Percentiles rank a stretch among this genome's conserved stretches.
Evolutionary conservation across 2,113 vertebrate species (phyloP).

Genomic region (Cariama cristata): DNA sequence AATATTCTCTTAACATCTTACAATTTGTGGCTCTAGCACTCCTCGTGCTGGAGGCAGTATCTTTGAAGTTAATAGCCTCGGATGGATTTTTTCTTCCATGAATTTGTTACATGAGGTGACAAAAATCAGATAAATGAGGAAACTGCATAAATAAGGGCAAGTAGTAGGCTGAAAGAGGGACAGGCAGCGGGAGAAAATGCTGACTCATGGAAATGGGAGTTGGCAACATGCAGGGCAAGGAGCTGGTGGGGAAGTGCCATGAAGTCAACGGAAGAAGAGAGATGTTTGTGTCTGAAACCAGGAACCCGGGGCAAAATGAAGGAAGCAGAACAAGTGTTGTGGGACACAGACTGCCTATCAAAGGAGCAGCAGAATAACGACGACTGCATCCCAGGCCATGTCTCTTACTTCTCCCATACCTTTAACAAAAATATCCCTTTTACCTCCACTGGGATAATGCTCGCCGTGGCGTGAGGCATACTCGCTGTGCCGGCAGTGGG

Average conservation of each 20-base stretch:
- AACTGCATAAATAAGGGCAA: not conserved
- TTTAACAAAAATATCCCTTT: not conserved
- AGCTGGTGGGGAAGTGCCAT: not conserved
- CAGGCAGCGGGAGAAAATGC: not conserved
- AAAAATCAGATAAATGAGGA: slow-evolving; percentile 55
- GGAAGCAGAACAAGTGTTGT: not conserved
- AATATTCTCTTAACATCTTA: not conserved
- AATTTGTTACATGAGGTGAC: slow-evolving; percentile 8
- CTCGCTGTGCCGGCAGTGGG: not conserved
- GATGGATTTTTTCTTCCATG: slow-evolving; percentile 42
- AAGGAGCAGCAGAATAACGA: not conserved
- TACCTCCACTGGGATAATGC: not conserved
- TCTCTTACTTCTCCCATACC: not conserved
- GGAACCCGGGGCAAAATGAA: not conserved
- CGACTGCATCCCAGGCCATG: not conserved
- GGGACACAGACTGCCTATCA: not conserved
- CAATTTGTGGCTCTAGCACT: not conserved
- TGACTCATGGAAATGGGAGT: slow-evolving; percentile 3
- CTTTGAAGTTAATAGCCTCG: slow-evolving; percentile 31
- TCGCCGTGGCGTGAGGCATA: accelerated
- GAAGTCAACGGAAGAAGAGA: not conserved
- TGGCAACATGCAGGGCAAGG: not conserved
- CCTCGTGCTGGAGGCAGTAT: not conserved
- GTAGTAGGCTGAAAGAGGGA: not conserved
- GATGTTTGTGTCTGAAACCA: not conserved